Conservation (phyloP, 2,888 invertebrate species). For the Diplolepis rosae region DNA sequence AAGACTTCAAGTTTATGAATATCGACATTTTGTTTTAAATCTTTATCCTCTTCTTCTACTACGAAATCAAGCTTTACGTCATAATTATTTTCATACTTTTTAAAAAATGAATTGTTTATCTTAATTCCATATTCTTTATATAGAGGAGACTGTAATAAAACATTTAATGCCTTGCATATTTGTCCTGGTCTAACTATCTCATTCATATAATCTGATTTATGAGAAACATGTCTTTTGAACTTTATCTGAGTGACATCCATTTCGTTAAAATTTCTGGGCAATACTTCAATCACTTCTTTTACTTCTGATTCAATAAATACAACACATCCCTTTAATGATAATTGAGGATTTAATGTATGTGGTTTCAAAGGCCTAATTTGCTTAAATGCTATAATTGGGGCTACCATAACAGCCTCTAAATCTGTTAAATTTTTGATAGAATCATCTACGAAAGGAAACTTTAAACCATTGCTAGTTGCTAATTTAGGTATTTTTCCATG, state of each 20-base stretch:
- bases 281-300: conserved; percentile 35
- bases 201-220: conserved; percentile 51
- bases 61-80: background rate
- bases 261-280: conserved; percentile 43
- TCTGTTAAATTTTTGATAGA: background rate
- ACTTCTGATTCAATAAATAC: conserved; percentile 58
- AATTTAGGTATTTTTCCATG: no score
- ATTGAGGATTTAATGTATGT: conserved; percentile 46
- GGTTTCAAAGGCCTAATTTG: no score
- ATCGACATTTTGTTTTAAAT: background rate
- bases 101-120: conserved; percentile 7
- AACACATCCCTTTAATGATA: conserved; percentile 47
- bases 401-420: background rate
- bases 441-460: background rate
- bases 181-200: conserved; percentile 51
- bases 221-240: conserved; percentile 44
- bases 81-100: conserved; percentile 15
- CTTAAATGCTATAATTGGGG: background rate
- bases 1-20: background rate
- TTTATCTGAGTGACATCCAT: conserved; percentile 31
- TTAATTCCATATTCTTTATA: conserved; percentile 13
- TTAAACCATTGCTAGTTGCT: no score
- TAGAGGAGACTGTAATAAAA: background rate
- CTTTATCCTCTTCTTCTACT: background rate
- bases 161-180: background rate